These are phyloP conservation scores for Asbolus verrucosus DNA, from an alignment of 1,140 invertebrate species.

Conservation along the genomic window DNA sequence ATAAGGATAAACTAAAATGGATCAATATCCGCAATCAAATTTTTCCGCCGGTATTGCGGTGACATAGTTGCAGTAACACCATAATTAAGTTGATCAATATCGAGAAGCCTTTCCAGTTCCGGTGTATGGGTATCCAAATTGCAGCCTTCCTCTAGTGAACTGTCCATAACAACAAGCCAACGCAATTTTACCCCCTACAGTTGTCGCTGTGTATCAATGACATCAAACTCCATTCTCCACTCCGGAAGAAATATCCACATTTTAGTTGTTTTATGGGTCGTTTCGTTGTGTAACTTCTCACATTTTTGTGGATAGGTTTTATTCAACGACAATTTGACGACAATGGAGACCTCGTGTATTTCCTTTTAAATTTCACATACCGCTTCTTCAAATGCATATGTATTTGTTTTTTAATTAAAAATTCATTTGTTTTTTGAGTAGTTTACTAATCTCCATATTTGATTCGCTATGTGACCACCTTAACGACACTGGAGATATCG, in stretches of 20 bases:
- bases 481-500: conserved; percentile 60
- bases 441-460: conserved; percentile 62
- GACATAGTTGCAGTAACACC: no score
- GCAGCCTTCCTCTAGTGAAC: no score
- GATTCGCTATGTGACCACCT: conserved; percentile 62
- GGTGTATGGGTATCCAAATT: no score
- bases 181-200: no score
- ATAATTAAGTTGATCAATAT: no score
- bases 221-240: not conserved
- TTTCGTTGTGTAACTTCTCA: conserved; percentile 40
- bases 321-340: conserved; percentile 41
- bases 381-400: conserved; percentile 56
- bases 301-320: conserved; percentile 42
- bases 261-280: not conserved
- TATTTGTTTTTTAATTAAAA: conserved; percentile 61
- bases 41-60: no score
- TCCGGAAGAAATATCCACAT: not conserved
- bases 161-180: no score
- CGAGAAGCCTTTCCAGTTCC: no score
- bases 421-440: conserved; percentile 60
- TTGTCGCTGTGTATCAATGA: no score
- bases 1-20: no score
- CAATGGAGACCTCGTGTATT: conserved; percentile 43
- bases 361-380: conserved; percentile 45
- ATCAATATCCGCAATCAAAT: no score